Conservation (phyloP, 2,888 invertebrate genomes). For the Athrips mouffetella region DNA sequence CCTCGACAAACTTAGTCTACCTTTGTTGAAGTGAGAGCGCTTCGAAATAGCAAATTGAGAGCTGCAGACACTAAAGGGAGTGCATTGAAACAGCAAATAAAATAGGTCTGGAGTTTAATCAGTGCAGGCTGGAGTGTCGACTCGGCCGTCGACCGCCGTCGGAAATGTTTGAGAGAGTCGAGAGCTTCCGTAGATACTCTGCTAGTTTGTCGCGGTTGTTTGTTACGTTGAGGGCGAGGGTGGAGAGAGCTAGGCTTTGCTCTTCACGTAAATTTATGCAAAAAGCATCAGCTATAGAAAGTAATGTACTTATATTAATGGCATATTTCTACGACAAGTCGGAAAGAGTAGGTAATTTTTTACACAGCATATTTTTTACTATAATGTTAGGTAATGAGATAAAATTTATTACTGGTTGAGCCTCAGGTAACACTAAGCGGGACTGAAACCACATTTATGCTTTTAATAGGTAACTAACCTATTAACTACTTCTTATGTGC, state of each 20-base stretch:
- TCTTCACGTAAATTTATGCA: not conserved
- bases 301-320: too few relatives aligned
- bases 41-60: constrained; percentile 6
- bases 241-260: not conserved
- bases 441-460: too few relatives aligned
- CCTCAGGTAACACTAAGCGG: not conserved
- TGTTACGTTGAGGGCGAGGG: constrained; percentile 5
- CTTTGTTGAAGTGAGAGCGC: not conserved
- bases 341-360: too few relatives aligned
- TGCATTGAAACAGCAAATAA: constrained; percentile 39
- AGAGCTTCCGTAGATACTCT: constrained; percentile 26
- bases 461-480: too few relatives aligned
- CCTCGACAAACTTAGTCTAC: not conserved
- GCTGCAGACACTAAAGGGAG: constrained; percentile 16
- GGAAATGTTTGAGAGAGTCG: constrained; percentile 53
- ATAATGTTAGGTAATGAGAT: too few relatives aligned
- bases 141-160: constrained; percentile 21
- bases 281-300: not conserved
- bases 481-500: too few relatives aligned
- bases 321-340: too few relatives aligned
- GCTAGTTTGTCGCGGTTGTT: constrained; percentile 10
- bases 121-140: constrained; percentile 47
- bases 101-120: constrained; percentile 54
- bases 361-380: too few relatives aligned
- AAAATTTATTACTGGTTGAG: too few relatives aligned